A percentile compares a stretch with the other conserved stretches of the same genome.
Conservation (phyloP, 2,888 invertebrate species). For the Cheilosia impressa region DNA sequence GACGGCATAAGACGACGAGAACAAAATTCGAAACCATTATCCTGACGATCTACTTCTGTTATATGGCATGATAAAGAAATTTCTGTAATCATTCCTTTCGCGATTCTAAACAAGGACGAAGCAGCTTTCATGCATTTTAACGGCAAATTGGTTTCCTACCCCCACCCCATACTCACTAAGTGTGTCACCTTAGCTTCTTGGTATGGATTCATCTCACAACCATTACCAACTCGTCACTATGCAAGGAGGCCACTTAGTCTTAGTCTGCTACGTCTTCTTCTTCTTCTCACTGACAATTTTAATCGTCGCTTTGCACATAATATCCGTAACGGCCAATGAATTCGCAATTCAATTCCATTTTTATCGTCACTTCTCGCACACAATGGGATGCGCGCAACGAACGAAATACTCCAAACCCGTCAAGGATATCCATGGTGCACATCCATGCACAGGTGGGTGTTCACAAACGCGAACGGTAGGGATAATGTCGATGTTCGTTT, state of each 20-base stretch:
- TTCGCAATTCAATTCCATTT: slow-evolving; percentile 69
- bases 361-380: slow-evolving; percentile 55
- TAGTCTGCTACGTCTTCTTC: slow-evolving; percentile 1
- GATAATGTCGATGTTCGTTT: slow-evolving; percentile 55
- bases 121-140: slow-evolving; percentile 66
- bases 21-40: slow-evolving; percentile 3
- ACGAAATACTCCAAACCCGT: neutral
- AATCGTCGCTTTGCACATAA: slow-evolving; percentile 71
- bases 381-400: neutral
- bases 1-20: neutral
- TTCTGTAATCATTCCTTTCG: slow-evolving; percentile 13
- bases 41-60: slow-evolving; percentile 11
- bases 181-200: slow-evolving; percentile 21
- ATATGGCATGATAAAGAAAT: slow-evolving; percentile 7
- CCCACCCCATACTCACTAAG: slow-evolving; percentile 8
- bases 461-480: slow-evolving; percentile 28
- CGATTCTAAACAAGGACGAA: slow-evolving; percentile 2
- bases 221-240: slow-evolving; percentile 3
- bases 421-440: neutral
- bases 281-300: slow-evolving; percentile 62
- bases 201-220: slow-evolving; percentile 14
- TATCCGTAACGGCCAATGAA: slow-evolving; percentile 72
- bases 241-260: slow-evolving; percentile 11
- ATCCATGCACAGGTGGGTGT: slow-evolving; percentile 18
- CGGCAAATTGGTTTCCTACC: slow-evolving; percentile 52